Conservation (phyloP, 2,113 vertebrate genomes). For the Amphilophus citrinellus region DNA sequence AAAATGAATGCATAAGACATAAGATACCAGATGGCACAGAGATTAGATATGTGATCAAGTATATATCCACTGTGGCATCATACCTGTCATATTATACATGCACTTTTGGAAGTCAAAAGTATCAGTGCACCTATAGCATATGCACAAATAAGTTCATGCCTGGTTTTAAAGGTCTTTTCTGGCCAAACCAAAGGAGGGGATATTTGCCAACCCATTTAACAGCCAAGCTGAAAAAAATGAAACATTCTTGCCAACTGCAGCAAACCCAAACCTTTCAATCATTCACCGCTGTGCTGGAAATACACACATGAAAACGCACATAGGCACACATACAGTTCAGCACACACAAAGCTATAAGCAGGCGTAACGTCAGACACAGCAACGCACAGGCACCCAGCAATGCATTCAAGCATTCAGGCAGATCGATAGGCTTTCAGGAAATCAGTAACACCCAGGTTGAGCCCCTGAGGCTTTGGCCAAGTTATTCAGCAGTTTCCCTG, state of each 20-base stretch:
- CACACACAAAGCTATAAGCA: slow-evolving; percentile 35
- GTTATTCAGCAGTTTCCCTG: slow-evolving; percentile 68
- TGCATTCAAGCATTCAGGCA: slow-evolving; percentile 41
- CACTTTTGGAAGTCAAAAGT: not conserved
- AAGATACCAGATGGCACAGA: slow-evolving; percentile 20
- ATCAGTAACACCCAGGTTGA: slow-evolving; percentile 61
- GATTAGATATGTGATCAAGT: slow-evolving; percentile 29
- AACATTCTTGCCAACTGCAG: slow-evolving; percentile 34
- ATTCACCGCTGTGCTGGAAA: slow-evolving; percentile 1
- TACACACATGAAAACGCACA: slow-evolving; percentile 1
- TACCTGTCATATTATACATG: not conserved
- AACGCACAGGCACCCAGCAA: slow-evolving; percentile 32
- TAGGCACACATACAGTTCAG: not conserved
- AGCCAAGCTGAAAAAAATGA: slow-evolving; percentile 10
- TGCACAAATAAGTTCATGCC: not conserved
- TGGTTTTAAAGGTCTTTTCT: slow-evolving; percentile 14
- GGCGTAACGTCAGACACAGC: slow-evolving; percentile 37
- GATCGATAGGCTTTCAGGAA: slow-evolving; percentile 67
- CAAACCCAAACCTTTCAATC: slow-evolving; percentile 48
- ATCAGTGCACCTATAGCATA: not conserved
- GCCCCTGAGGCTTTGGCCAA: slow-evolving; percentile 48
- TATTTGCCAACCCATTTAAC: slow-evolving; percentile 45
- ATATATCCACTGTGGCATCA: slow-evolving; percentile 14
- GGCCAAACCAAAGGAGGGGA: not conserved
- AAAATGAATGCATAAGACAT: slow-evolving; percentile 18